Evolutionary conservation across 1,140 invertebrate genomes (phyloP).

Genomic region (Araneus ventricosus): DNA sequence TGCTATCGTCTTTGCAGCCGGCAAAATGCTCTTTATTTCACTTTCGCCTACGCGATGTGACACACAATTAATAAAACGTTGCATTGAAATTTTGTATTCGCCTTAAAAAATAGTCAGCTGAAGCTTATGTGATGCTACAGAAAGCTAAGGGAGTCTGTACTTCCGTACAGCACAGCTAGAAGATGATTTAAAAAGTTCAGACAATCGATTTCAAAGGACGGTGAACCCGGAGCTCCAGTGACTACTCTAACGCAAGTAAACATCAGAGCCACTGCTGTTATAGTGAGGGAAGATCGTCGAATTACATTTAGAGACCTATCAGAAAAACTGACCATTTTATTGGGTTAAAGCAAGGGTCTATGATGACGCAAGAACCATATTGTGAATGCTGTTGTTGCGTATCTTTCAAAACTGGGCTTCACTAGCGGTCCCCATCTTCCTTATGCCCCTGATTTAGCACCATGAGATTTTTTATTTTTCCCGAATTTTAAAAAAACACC

Average conservation of each 20-base stretch:
- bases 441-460: background rate
- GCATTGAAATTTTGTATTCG: background rate
- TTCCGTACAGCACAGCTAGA: background rate
- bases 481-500: background rate
- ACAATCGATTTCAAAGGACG: background rate
- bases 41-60: background rate
- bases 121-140: background rate
- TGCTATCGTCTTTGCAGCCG: background rate
- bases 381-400: background rate
- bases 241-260: background rate
- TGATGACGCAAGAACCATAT: background rate
- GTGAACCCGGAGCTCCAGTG: too few relatives aligned
- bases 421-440: background rate
- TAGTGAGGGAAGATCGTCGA: background rate
- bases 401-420: background rate
- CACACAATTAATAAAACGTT: background rate
- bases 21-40: background rate
- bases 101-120: background rate
- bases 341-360: rapidly evolving
- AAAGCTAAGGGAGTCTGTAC: background rate
- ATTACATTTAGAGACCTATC: background rate
- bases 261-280: background rate
- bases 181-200: background rate
- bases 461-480: background rate
- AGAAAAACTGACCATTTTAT: background rate